Evolutionary conservation across 2,797 vertebrate genomes (phyloP).

Genomic region (Lindbergichthys nudifrons): DNA sequence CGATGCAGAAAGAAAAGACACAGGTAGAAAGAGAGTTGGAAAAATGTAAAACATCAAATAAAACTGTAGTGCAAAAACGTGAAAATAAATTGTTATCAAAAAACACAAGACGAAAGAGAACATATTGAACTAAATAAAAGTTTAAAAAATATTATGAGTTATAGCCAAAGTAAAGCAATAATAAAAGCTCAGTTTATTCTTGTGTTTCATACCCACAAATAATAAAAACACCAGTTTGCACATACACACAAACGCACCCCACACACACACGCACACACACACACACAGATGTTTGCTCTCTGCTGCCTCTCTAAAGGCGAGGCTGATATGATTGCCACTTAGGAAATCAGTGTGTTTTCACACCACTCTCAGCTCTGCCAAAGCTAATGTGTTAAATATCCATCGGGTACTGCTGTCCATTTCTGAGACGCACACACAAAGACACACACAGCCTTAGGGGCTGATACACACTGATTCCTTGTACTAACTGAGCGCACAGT

Average conservation of each 20-base stretch:
- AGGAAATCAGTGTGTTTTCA: slow-evolving; percentile 85
- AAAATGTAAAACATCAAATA: not conserved
- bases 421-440: slow-evolving; percentile 64
- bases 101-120: not conserved
- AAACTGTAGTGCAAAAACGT: not conserved
- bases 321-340: slow-evolving; percentile 84
- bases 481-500: slow-evolving; percentile 72
- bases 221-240: too few species aligned
- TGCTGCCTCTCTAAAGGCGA: slow-evolving; percentile 78
- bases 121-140: not conserved
- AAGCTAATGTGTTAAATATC: slow-evolving; percentile 84
- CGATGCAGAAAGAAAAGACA: slow-evolving; percentile 1
- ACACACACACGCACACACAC: slow-evolving; percentile 54
- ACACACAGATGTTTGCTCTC: slow-evolving; percentile 84
- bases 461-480: slow-evolving; percentile 77
- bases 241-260: slow-evolving; percentile 19
- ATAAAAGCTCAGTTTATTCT: slow-evolving; percentile 9
- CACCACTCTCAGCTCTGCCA: slow-evolving; percentile 81
- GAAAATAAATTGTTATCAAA: not conserved
- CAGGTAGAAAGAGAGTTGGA: not conserved
- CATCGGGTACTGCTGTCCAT: slow-evolving; percentile 83
- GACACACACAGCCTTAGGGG: slow-evolving; percentile 63
- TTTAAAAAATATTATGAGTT: not conserved
- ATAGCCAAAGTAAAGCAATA: not conserved
- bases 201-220: not conserved